phyloP scores from a whole-genome alignment of 2,113 vertebrate species.

The Ia io region DNA sequence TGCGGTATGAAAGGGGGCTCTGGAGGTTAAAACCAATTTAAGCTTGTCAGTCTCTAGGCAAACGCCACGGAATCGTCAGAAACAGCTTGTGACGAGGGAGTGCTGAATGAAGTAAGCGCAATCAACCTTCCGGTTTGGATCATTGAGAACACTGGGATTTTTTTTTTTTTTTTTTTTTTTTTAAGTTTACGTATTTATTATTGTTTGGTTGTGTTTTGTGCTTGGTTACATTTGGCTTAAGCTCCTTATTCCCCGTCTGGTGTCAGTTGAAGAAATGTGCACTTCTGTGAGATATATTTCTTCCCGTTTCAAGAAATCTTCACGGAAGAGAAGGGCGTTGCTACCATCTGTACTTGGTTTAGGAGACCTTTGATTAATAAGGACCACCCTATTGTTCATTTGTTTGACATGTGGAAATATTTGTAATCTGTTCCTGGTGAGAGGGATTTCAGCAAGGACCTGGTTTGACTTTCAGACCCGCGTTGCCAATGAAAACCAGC shows the following conservation, averaged over 20 bases:
- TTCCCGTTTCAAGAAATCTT: constrained; percentile 56
- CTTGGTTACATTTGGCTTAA: background rate
- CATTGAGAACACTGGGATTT: constrained; percentile 65
- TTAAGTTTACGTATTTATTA: background rate
- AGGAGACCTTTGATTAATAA: constrained; percentile 81
- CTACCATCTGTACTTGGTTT: constrained; percentile 79
- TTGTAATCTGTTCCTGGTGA: constrained; percentile 74
- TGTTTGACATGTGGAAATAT: constrained; percentile 76
- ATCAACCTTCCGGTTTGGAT: constrained; percentile 67
- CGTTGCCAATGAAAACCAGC: constrained; percentile 68
- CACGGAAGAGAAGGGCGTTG: constrained; percentile 65
- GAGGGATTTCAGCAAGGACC: constrained; percentile 68
- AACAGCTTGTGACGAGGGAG: constrained; percentile 39
- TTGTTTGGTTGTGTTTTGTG: background rate
- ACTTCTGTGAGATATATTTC: constrained; percentile 68
- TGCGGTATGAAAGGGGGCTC: constrained; percentile 64
- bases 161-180: background rate
- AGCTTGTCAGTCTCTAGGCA: constrained; percentile 64
- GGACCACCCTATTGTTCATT: constrained; percentile 78
- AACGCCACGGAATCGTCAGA: constrained; percentile 63
- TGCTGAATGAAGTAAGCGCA: constrained; percentile 69
- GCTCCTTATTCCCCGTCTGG: constrained; percentile 61
- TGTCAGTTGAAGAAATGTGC: constrained; percentile 61
- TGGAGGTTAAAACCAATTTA: constrained; percentile 72
- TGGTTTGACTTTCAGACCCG: constrained; percentile 69